These are phyloP conservation scores for Habropoda laboriosa DNA, from an alignment of 1,140 invertebrate species.

Conservation along the genomic window DNA sequence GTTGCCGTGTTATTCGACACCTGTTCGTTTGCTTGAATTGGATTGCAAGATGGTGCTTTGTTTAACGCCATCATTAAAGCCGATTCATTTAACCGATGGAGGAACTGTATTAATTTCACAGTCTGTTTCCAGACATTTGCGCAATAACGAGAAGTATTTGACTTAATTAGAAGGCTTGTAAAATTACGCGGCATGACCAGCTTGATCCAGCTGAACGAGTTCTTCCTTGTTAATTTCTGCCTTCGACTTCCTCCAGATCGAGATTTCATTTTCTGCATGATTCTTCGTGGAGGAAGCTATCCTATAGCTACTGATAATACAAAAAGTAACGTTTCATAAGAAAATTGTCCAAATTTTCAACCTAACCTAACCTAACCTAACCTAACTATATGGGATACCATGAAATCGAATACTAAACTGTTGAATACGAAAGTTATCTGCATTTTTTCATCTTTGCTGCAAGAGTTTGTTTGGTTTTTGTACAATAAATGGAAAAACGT, in stretches of 20 bases:
- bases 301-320: no score
- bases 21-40: neutral
- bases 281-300: neutral
- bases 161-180: conserved; percentile 16
- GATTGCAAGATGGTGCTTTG: neutral
- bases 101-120: conserved; percentile 41
- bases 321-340: no score
- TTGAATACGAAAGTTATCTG: no score
- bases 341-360: no score
- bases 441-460: no score
- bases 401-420: no score
- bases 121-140: conserved; percentile 21
- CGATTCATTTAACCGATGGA: conserved; percentile 1
- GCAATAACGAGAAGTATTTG: conserved; percentile 8
- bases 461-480: no score
- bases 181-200: conserved; percentile 8
- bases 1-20: conserved; percentile 33
- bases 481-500: no score
- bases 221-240: conserved; percentile 2
- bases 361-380: no score
- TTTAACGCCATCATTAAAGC: neutral
- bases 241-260: neutral
- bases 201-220: neutral
- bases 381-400: no score
- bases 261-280: neutral